Base-by-base conservation (phyloP, 2,797 vertebrate genomes). In the Ceyx erithaca region DNA sequence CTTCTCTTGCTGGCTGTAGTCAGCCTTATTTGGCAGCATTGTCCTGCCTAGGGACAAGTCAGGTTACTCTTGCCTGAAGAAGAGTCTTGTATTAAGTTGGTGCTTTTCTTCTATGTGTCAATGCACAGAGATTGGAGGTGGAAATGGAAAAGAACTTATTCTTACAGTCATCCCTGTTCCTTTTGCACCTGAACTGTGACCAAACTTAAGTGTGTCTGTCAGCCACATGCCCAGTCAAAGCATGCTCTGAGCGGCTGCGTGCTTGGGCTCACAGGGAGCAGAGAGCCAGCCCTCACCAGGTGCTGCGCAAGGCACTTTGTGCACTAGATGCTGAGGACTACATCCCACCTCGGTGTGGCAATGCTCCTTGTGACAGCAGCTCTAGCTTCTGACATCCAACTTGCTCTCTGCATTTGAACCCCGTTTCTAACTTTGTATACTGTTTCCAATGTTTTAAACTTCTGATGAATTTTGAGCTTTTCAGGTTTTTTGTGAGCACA, bases 381-480 rank as follows among this genome's bases (percentile, higher is more conserved):
- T 3, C 73, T 55, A 58, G n/a, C 12, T 46, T 64, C 55, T 83
- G 75, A 58, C 71, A 64, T 30, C 71, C 83, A 72, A 52, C 41
- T 46, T 45, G 26, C 40, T 67, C 40, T 54, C 80, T 72, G 73
- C 31, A 33, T 14, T 55, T 40, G 30, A 79, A 26, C 35, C 43
- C 8, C 1, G 0, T 15, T 40, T 35, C 49, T 30, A 19, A 0
- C 17, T 77, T 20, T 17, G 10, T 23, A 21, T 9, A 8, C 23
- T 3, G 6, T 37, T 83, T 69, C 48, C 14, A 21, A 9, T 57
- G 14, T 7, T 77, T 88, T 70, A 45, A 17, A 48, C 25, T 87
- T 58, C 21, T 45, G 54, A 23, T 49, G 9, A 41, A 14, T 52
- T 80, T 63, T 61, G 37, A 49, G 49, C n/a, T 54, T 25, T 35